A percentile compares a stretch with the other conserved stretches of the same genome.
Evolutionary conservation across 2,888 invertebrate genomes (phyloP).

Genomic region (Drosophila multiciliata): DNA sequence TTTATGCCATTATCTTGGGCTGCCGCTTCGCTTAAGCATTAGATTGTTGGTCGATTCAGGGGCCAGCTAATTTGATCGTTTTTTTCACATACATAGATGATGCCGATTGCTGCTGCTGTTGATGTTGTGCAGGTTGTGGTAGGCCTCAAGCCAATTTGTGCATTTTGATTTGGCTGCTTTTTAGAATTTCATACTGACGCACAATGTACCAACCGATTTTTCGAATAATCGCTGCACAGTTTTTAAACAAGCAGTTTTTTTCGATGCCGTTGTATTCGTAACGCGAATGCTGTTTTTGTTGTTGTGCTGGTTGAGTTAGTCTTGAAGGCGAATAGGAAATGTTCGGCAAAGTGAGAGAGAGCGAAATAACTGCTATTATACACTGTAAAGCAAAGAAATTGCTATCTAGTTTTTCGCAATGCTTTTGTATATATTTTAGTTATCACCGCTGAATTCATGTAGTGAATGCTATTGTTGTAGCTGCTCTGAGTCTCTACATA

Average conservation of each 20-base stretch:
- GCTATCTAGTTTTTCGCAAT: not conserved
- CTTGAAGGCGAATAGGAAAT: not conserved
- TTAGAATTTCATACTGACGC: not conserved
- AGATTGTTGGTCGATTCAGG: too few species aligned
- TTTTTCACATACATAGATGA: too few species aligned
- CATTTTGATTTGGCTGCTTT: not conserved
- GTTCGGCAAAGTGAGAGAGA: not conserved
- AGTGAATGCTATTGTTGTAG: not conserved
- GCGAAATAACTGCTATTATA: not conserved
- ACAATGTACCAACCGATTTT: not conserved
- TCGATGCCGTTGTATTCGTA: not conserved
- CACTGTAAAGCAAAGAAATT: not conserved
- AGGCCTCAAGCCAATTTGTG: too few species aligned
- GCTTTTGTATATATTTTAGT: conserved; percentile 3
- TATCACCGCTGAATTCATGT: conserved; percentile 17
- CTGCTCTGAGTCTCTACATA: not conserved
- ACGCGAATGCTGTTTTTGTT: not conserved
- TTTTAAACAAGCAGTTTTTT: not conserved
- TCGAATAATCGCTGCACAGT: not conserved
- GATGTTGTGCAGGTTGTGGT: too few species aligned
- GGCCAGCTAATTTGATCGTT: too few species aligned
- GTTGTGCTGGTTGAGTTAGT: not conserved
- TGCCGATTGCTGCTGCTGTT: too few species aligned
- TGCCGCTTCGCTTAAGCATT: not conserved
- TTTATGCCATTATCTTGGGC: not conserved